Evolutionary conservation across 2,888 invertebrate genomes (phyloP).

Genomic region (Glyphotaelius pellucidus): DNA sequence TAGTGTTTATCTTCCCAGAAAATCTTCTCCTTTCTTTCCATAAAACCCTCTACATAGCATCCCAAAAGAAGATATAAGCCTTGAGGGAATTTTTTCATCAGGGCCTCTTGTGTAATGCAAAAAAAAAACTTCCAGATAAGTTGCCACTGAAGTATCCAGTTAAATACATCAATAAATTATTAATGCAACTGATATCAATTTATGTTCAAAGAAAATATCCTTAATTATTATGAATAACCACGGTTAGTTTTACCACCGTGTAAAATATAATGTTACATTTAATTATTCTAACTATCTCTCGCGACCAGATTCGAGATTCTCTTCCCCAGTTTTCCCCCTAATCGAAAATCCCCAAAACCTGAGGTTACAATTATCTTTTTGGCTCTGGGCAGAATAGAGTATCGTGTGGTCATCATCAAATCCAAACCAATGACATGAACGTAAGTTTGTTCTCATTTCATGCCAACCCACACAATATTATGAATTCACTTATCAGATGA

Average conservation of each 20-base stretch:
- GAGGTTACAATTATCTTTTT: not conserved
- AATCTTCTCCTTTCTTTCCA: no score
- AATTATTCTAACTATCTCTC: not conserved
- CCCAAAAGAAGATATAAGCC: no score
- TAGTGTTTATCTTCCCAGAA: no score
- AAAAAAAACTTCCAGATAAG: no score
- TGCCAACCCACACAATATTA: slow-evolving; percentile 11
- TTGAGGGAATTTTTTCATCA: no score
- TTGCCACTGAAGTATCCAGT: not conserved
- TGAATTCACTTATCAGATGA: slow-evolving; percentile 22
- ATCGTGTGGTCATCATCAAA: not conserved
- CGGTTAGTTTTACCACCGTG: not conserved
- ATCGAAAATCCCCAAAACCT: not conserved
- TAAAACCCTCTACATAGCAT: no score
- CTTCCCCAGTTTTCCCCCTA: not conserved
- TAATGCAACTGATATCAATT: no score
- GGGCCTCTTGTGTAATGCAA: no score
- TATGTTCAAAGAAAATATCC: not conserved
- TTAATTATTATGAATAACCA: not conserved
- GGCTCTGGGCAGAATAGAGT: not conserved
- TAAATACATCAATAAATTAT: not conserved
- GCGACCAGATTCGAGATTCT: not conserved
- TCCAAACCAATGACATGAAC: not conserved
- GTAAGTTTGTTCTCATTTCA: not conserved
- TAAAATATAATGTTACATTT: not conserved